These are phyloP conservation scores for Drosophila suboccidentalis DNA, from an alignment of 2,888 invertebrate genomes.

Conservation along the genomic window DNA sequence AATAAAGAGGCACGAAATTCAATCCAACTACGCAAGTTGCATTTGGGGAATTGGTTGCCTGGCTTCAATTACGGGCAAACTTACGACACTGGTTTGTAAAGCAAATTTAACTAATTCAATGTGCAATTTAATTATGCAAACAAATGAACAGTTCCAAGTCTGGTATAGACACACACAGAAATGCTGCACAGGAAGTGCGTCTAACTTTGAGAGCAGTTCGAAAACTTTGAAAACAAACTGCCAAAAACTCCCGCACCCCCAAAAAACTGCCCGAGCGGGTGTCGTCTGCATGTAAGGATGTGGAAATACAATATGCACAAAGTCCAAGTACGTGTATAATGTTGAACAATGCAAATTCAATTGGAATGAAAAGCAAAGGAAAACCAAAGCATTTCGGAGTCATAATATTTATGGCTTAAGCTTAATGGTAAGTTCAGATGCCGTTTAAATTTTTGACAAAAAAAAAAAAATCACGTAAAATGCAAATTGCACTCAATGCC, in stretches of 20 bases:
- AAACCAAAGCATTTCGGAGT: conserved; percentile 37
- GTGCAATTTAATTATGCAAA: conserved; percentile 61
- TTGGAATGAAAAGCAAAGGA: conserved; percentile 38
- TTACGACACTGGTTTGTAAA: conserved; percentile 8
- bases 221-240: conserved; percentile 51
- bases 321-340: conserved; percentile 29
- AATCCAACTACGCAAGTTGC: conserved; percentile 13
- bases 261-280: conserved; percentile 7
- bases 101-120: conserved; percentile 47
- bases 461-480: conserved; percentile 9
- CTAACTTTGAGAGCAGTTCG: conserved; percentile 43
- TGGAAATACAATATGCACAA: conserved; percentile 40
- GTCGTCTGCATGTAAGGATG: conserved; percentile 39
- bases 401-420: conserved; percentile 58
- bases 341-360: conserved; percentile 65
- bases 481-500: conserved; percentile 49
- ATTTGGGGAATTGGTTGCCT: conserved; percentile 25
- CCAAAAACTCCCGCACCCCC: conserved; percentile 27
- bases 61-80: conserved; percentile 42
- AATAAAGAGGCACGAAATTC: background rate
- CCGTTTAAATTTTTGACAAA: conserved; percentile 45
- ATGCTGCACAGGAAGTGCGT: conserved; percentile 29
- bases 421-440: conserved; percentile 46
- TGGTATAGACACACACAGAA: conserved; percentile 39
- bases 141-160: conserved; percentile 43